These are phyloP conservation scores for Eumerus sabulonum DNA, from an alignment of 2,888 invertebrate species.

Conservation along the genomic window DNA sequence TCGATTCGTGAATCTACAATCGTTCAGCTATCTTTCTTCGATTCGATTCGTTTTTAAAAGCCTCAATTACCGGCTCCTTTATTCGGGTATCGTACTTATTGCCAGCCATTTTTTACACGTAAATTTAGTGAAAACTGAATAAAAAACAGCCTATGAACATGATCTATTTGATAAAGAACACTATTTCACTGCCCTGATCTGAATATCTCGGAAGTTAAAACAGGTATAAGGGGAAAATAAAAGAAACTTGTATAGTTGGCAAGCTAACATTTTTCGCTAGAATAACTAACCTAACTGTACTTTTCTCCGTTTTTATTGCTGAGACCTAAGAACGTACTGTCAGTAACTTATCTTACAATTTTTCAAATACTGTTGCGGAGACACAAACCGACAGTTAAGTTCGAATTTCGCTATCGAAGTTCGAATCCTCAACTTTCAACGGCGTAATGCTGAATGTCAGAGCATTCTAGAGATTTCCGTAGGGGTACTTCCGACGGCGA, in stretches of 20 bases:
- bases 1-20: slow-evolving; percentile 2
- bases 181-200: slow-evolving; percentile 5
- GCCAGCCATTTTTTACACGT: neutral
- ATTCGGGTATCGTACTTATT: slow-evolving; percentile 8
- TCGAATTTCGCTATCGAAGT: no score
- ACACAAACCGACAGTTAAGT: no score
- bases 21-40: slow-evolving; percentile 8
- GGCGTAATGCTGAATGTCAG: no score
- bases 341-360: no score
- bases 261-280: neutral
- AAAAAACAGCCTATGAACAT: slow-evolving; percentile 6
- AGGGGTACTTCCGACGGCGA: no score
- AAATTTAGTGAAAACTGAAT: slow-evolving; percentile 1
- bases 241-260: slow-evolving; percentile 2
- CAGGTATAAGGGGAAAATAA: slow-evolving; percentile 3
- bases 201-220: slow-evolving; percentile 13
- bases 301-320: no score
- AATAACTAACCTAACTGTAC: neutral
- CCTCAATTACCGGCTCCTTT: slow-evolving; percentile 14
- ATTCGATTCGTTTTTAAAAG: neutral
- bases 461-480: no score
- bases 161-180: slow-evolving; percentile 1
- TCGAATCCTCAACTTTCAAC: no score
- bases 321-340: no score
- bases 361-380: no score